phyloP scores from a whole-genome alignment of 2,797 vertebrate species.

The Dipus sagitta region DNA sequence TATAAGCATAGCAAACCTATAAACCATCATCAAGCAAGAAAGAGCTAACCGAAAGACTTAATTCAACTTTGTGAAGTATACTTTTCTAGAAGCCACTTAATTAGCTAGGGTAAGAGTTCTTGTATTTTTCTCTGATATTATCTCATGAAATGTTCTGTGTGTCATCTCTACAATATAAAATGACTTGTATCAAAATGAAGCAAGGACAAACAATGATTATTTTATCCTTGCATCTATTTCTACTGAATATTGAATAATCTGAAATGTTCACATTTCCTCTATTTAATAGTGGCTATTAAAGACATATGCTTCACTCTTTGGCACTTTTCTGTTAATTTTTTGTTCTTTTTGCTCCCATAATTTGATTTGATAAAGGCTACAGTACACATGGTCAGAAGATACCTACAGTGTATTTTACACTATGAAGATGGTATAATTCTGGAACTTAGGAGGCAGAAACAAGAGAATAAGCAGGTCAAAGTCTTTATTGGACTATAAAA shows the following conservation, averaged over 20 bases:
- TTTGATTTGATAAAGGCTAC: conserved; percentile 24
- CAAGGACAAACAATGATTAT: conserved; percentile 33
- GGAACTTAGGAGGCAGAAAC: no score
- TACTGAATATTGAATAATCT: background rate
- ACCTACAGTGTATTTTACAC: background rate
- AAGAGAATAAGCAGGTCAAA: no score
- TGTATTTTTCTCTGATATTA: background rate
- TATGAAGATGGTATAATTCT: no score
- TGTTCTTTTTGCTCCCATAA: background rate
- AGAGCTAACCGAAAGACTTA: background rate
- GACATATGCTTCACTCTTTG: background rate
- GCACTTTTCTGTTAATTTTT: background rate
- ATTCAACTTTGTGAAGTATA: background rate
- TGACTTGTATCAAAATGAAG: background rate
- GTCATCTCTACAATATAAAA: conserved; percentile 19
- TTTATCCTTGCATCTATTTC: background rate
- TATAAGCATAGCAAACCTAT: background rate
- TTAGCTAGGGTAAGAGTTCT: background rate
- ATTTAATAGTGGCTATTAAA: conserved; percentile 14
- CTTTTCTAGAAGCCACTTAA: conserved; percentile 25
- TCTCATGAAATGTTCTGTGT: background rate
- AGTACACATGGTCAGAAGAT: background rate
- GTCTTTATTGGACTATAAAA: no score
- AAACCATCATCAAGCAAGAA: background rate
- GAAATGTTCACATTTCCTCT: conserved; percentile 4